Evolutionary conservation across 2,113 vertebrate species (phyloP), one percentile per base, ranked within the genome.

Genomic region (Cnemophilus loriae): DNA sequence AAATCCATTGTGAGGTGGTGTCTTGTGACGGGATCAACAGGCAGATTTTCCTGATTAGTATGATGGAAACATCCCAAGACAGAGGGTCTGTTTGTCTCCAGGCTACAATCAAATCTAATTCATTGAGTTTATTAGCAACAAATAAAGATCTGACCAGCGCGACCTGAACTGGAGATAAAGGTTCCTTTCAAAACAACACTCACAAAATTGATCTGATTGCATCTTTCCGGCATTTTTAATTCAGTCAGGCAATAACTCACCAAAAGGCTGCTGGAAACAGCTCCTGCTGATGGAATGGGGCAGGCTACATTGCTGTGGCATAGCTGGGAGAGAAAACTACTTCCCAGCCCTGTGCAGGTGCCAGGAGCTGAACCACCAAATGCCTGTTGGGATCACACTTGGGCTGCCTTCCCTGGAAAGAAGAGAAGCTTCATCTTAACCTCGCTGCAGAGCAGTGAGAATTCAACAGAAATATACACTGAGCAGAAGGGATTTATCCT

Each of bases 401-500:
- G 8, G 11, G 7, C 17, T 56, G 28, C 41, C 71, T 87, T 57
- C 37, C 69, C 60, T 23, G 44, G 78, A 57, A 80, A 81, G 44
- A 82, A 52, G 24, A 57, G 61, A 46, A 85, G 42, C 28, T 94
- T 57, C 69, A 33, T 84, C 70, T 47, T 26, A 76, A 70, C 55
- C 70, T 76, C 13, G 2, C 23, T 68, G 23, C n/a, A 74, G 75
- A 87, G 26, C 41, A 33, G 35, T 55, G 55, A 95, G 70, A 91
- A 90, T 88, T 85, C 84, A 88, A 46, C 50, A 8, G 33, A 77
- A 88, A 59, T 22, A 74, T 70, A 83, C 22, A 39, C 50, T 21
- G 70, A 96, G 67, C 63, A 93, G 78, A 83, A 93, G 79, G 65
- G 82, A 94, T 95, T 94, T 95, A 78, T 95, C 75, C 87, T 87